Percentiles rank a stretch among this genome's conserved stretches.
These are phyloP conservation scores for Sylvia borin DNA, from an alignment of 2,797 vertebrate species.

Conservation along the genomic window DNA sequence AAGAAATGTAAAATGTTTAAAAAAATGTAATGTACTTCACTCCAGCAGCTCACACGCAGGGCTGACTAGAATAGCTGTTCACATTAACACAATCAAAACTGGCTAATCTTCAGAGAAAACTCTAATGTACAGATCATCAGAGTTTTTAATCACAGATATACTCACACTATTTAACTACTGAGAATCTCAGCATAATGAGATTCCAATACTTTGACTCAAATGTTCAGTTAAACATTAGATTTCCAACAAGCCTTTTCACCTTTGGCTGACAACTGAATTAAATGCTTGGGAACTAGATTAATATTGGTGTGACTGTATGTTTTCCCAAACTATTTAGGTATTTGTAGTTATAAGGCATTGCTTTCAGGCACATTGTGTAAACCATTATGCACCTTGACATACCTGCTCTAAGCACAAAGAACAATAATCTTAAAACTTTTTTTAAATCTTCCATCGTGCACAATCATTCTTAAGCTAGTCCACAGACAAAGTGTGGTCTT, in stretches of 20 bases:
- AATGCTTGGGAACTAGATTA: background rate
- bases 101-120: background rate
- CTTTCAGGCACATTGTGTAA: background rate
- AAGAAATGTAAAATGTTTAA: background rate
- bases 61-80: background rate
- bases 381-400: background rate
- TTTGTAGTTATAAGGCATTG: background rate
- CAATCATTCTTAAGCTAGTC: background rate
- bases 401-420: background rate
- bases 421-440: background rate
- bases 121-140: background rate
- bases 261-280: background rate
- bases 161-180: background rate
- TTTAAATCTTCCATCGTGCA: background rate
- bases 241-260: background rate
- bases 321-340: background rate
- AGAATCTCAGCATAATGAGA: background rate
- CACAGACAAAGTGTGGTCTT: background rate
- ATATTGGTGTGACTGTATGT: background rate
- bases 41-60: background rate
- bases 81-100: background rate
- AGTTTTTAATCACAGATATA: background rate
- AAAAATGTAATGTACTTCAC: background rate
- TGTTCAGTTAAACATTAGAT: background rate
- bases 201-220: background rate